phyloP scores from a whole-genome alignment of 2,797 vertebrate species.

The Knipowitschia caucasica region DNA sequence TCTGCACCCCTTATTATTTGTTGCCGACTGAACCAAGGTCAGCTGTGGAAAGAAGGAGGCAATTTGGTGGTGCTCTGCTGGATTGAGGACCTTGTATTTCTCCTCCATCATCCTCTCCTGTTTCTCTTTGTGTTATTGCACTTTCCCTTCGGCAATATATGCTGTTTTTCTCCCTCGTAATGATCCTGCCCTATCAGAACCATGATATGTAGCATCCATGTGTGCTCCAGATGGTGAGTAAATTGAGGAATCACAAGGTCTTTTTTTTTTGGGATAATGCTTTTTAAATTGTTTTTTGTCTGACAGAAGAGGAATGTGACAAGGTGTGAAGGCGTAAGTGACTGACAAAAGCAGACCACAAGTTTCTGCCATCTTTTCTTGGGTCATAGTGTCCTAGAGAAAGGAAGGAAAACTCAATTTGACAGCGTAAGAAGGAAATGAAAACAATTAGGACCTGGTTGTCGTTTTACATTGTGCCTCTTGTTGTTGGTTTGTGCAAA shows the following conservation, averaged over 20 bases:
- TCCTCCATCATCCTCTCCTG: slow-evolving; percentile 36
- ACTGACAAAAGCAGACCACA: slow-evolving; percentile 38
- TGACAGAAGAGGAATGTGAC: slow-evolving; percentile 22
- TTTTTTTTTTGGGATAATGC: slow-evolving; percentile 13
- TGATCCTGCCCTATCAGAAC: slow-evolving; percentile 21
- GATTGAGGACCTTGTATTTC: slow-evolving; percentile 47
- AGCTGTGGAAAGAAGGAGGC: slow-evolving; percentile 43
- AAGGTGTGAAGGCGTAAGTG: slow-evolving; percentile 35
- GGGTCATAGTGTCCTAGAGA: slow-evolving; percentile 48
- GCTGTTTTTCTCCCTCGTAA: slow-evolving; percentile 23
- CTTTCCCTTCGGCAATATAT: slow-evolving; percentile 1
- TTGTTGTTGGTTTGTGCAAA: slow-evolving; percentile 6
- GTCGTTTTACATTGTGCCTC: slow-evolving; percentile 8
- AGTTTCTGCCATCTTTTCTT: slow-evolving; percentile 40
- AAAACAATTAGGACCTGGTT: slow-evolving; percentile 47
- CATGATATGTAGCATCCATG: slow-evolving; percentile 30
- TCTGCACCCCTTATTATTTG: slow-evolving; percentile 54
- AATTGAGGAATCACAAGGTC: slow-evolving; percentile 27
- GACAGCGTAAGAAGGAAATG: slow-evolving; percentile 36
- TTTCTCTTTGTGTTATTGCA: slow-evolving; percentile 20
- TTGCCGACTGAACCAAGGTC: slow-evolving; percentile 46
- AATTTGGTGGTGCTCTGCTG: slow-evolving; percentile 55
- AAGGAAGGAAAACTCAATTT: slow-evolving; percentile 50
- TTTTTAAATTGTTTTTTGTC: slow-evolving; percentile 27
- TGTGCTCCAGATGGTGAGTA: slow-evolving; percentile 12